Evolutionary conservation across 2,113 vertebrate genomes (phyloP).

Genomic region (Cebus imitator): DNA sequence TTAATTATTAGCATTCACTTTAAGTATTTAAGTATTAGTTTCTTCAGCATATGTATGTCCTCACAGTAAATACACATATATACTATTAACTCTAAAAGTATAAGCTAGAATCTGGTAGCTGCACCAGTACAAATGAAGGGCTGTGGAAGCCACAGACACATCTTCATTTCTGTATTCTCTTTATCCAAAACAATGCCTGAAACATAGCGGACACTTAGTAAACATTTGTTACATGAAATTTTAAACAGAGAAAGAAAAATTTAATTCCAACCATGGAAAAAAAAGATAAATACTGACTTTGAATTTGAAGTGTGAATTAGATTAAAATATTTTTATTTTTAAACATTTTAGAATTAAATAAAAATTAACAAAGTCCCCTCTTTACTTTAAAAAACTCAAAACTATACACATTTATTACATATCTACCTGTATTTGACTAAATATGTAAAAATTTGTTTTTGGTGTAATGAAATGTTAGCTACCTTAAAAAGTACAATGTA

Average conservation of each 20-base stretch:
- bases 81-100: not conserved
- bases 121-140: not conserved
- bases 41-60: not conserved
- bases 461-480: slow-evolving; percentile 1
- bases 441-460: not conserved
- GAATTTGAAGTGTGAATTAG: not conserved
- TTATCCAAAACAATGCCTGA: not conserved
- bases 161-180: not conserved
- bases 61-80: not conserved
- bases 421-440: not conserved
- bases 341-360: not conserved
- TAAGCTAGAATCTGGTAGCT: not conserved
- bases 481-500: not conserved
- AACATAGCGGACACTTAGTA: not conserved
- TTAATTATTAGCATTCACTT: not conserved
- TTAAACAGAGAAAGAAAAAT: slow-evolving; percentile 32
- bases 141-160: not conserved
- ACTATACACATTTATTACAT: not conserved
- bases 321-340: slow-evolving; percentile 1
- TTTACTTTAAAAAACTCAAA: not conserved
- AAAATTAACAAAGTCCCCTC: not conserved
- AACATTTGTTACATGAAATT: not conserved
- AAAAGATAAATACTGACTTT: not conserved
- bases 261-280: not conserved
- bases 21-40: slow-evolving; percentile 9